Percentiles rank a stretch among this genome's conserved stretches.
phyloP scores from a whole-genome alignment of 2,888 invertebrate genomes.

The Diarsia dahlii region DNA sequence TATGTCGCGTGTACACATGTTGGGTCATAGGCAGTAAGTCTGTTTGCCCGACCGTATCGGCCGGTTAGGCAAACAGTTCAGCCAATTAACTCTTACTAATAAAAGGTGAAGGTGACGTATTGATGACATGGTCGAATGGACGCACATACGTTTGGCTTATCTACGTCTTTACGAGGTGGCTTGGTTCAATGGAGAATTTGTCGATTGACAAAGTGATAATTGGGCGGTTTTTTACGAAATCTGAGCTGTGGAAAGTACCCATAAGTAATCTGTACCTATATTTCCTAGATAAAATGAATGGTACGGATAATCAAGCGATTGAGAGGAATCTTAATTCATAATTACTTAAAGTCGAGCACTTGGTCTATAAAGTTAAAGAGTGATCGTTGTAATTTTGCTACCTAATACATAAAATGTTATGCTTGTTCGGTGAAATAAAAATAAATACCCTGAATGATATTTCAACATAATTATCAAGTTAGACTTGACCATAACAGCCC shows the following conservation, averaged over 20 bases:
- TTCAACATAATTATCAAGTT: neutral
- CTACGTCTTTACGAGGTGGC: neutral
- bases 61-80: slow-evolving; percentile 42
- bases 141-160: slow-evolving; percentile 8
- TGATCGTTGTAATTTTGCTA: too few relatives aligned
- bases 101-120: slow-evolving; percentile 48
- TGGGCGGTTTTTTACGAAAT: neutral
- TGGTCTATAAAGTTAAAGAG: too few relatives aligned
- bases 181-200: neutral
- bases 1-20: slow-evolving; percentile 1
- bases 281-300: too few relatives aligned
- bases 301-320: too few relatives aligned
- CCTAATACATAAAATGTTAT: too few relatives aligned
- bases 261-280: too few relatives aligned
- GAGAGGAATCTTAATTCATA: too few relatives aligned
- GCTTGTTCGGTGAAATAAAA: too few relatives aligned
- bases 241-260: neutral
- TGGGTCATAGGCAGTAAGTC: slow-evolving; percentile 16
- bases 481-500: neutral
- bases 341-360: too few relatives aligned
- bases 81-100: slow-evolving; percentile 46
- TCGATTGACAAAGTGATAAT: neutral
- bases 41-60: slow-evolving; percentile 32
- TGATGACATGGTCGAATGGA: slow-evolving; percentile 20
- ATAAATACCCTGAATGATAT: too few relatives aligned